phyloP scores from a whole-genome alignment of 2,888 invertebrate genomes.

The Megamerina dolium region DNA sequence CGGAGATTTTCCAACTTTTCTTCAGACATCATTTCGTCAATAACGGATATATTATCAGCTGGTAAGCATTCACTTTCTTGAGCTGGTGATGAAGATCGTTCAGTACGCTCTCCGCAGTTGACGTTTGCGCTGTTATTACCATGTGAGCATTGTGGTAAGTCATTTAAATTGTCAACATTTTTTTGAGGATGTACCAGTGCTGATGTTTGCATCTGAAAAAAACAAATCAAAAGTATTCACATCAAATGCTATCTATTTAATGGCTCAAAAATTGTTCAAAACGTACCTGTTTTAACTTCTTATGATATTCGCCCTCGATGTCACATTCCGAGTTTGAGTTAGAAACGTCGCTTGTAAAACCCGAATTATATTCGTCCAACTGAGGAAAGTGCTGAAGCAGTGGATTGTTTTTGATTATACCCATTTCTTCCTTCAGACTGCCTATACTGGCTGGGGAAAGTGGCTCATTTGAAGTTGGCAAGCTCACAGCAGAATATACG shows the following conservation, averaged over 20 bases:
- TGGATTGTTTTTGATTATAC: constrained; percentile 74
- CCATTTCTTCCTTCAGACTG: constrained; percentile 57
- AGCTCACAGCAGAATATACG: constrained; percentile 40
- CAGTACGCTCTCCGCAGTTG: constrained; percentile 27
- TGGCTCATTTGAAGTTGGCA: constrained; percentile 35
- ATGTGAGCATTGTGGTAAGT: constrained; percentile 26
- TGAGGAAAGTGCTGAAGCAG: constrained; percentile 60
- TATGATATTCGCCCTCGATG: constrained; percentile 32
- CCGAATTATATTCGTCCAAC: constrained; percentile 50
- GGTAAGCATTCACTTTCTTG: constrained; percentile 64
- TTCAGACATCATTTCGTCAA: constrained; percentile 64
- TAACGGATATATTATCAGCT: constrained; percentile 78
- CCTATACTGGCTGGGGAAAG: constrained; percentile 34
- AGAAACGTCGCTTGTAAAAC: constrained; percentile 55
- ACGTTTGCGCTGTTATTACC: constrained; percentile 17
- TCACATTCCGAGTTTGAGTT: constrained; percentile 64
- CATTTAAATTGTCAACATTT: constrained; percentile 11
- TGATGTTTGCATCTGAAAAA: constrained; percentile 56
- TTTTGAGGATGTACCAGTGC: constrained; percentile 63
- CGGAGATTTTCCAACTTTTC: constrained; percentile 61
- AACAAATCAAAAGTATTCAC: not conserved
- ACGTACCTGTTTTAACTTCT: constrained; percentile 44
- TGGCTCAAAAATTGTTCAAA: not conserved
- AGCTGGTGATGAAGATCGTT: constrained; percentile 36
- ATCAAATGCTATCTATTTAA: not conserved